Conservation (phyloP, 1,140 invertebrate genomes). For the Eriocheir sinensis region DNA sequence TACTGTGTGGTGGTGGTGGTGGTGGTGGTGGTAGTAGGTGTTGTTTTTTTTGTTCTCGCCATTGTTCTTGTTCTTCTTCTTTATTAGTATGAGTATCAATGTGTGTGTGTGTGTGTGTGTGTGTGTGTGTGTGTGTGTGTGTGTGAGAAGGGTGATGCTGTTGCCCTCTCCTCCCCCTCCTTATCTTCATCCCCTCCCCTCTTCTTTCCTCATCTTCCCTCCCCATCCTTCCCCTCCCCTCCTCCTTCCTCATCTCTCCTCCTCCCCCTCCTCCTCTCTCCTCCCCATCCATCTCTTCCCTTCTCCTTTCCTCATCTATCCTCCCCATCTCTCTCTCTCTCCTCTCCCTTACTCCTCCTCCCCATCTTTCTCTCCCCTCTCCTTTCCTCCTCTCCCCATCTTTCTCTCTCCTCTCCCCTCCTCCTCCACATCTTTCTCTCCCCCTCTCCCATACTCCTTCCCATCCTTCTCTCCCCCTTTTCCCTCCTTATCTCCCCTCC, state of each 20-base stretch:
- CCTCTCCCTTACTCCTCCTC: background rate
- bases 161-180: background rate
- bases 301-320: background rate
- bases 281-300: background rate
- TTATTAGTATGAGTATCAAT: too few species aligned
- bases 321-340: slow-evolving; percentile 43
- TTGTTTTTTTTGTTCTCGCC: too few species aligned
- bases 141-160: background rate
- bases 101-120: slow-evolving; percentile 14
- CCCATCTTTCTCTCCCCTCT: background rate
- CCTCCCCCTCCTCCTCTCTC: background rate
- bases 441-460: background rate
- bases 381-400: background rate
- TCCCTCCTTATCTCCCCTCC: background rate
- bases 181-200: background rate
- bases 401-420: background rate
- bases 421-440: background rate
- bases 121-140: slow-evolving; percentile 14
- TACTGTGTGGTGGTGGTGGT: too few species aligned
- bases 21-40: too few species aligned
- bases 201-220: background rate
- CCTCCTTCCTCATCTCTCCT: background rate
- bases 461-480: background rate
- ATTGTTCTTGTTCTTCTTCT: too few species aligned
- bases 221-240: slow-evolving; percentile 5